Percentiles rank a stretch among this genome's conserved stretches.
These are phyloP conservation scores for Bombycilla garrulus DNA, from an alignment of 2,113 vertebrate genomes.

Conservation along the genomic window DNA sequence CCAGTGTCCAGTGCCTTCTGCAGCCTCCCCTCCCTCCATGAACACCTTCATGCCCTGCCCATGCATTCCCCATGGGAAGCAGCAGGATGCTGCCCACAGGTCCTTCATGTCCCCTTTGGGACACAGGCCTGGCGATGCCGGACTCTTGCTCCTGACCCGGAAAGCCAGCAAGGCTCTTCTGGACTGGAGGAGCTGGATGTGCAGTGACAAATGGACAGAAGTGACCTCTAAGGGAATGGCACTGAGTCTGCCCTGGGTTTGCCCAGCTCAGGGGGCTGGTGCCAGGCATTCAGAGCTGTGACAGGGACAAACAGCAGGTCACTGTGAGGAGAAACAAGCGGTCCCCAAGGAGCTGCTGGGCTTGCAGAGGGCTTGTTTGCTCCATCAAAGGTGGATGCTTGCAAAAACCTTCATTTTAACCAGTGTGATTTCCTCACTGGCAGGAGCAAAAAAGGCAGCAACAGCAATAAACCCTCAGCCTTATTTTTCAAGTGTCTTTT, in stretches of 20 bases:
- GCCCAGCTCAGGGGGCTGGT: neutral
- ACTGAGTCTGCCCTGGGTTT: neutral
- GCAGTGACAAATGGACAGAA: neutral
- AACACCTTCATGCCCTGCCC: neutral
- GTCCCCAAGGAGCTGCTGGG: neutral
- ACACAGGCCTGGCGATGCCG: fast-evolving
- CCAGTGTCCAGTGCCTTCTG: neutral
- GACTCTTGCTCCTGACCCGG: neutral
- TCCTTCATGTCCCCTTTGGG: neutral
- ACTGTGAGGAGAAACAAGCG: neutral
- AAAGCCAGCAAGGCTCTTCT: neutral
- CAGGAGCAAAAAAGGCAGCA: neutral
- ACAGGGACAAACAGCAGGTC: conserved; percentile 30
- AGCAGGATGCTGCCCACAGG: neutral
- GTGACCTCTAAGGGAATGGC: neutral
- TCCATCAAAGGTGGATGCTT: neutral
- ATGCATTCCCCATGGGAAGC: neutral
- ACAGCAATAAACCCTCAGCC: neutral
- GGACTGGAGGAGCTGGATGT: neutral
- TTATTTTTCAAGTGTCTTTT: conserved; percentile 7
- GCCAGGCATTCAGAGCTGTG: conserved; percentile 50
- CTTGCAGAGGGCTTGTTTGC: conserved; percentile 35
- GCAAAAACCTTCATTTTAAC: neutral
- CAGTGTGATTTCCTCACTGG: neutral
- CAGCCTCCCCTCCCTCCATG: neutral